Base-by-base conservation (phyloP, 1,140 invertebrate species). In the Papilio machaon region DNA sequence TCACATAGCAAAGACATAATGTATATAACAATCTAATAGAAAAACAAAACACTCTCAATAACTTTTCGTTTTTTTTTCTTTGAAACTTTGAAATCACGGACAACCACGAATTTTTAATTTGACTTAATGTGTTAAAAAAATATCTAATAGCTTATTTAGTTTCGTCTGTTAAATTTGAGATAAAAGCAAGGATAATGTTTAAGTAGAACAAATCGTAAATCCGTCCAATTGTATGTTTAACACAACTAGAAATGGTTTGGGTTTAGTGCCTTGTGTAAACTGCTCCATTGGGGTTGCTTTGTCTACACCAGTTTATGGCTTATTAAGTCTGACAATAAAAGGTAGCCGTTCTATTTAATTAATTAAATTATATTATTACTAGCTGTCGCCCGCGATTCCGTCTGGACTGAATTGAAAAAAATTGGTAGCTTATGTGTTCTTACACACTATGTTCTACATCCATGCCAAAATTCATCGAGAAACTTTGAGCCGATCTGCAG, bases 211-310 rank as follows among this genome's bases (percentile, higher is more conserved):
- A 30, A 35, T 64, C 60, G 60, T 64, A 64, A 64, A 64, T 64
- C 60, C 60, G 19, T 64, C 60, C 60, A 64, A 64, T 64, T 64
- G 60, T 64, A 64, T 64, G 60, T 64, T 64, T 64, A 64, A 64
- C 60, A 64, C 60, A 35, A 64, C 60, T 30, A 64, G 60, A 30
- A 64, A 64, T 64, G 23, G 13, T 64, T 64, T 10, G 60, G 60
- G 3, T 64, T 64, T 64, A 64, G 60, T 64, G 19, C 23, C 15
- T 30, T 30, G 8, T 19, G n/a, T 58, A 58, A 58, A 64, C 60
- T 64, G 60, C 23, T 64, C 60, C 60, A 64, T 64, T 64, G 60
- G 60, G 60, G 9, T 64, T 64, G 23, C 23, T 64, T 64, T 30
- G 23, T 30, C 60, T 64, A 30, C 23, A 64, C 19, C 60, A 19